phyloP scores from a whole-genome alignment of 2,888 invertebrate species.

The Cloeon dipterum region DNA sequence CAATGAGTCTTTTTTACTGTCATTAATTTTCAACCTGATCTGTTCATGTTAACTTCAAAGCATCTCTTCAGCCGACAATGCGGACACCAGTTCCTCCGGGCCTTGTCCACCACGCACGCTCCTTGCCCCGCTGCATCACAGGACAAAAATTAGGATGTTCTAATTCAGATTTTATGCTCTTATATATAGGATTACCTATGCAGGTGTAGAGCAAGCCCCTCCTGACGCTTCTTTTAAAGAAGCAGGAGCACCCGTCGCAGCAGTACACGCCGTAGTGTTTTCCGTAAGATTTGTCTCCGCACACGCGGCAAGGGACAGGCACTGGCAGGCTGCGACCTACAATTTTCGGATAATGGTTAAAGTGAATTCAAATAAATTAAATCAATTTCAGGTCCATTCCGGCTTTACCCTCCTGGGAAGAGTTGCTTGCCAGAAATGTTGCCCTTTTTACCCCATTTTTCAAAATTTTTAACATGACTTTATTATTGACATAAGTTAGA shows the following conservation, averaged over 20 bases:
- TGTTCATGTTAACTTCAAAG: slow-evolving; percentile 54
- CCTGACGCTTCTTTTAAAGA: slow-evolving; percentile 65
- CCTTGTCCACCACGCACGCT: slow-evolving; percentile 53
- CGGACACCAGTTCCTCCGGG: slow-evolving; percentile 70
- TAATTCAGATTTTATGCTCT: too few relatives aligned
- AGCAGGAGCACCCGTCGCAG: slow-evolving; percentile 77
- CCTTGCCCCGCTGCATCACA: slow-evolving; percentile 36
- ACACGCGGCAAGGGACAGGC: slow-evolving; percentile 49
- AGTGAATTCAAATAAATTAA: too few relatives aligned
- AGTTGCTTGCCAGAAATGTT: too few relatives aligned
- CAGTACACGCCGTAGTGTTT: slow-evolving; percentile 68
- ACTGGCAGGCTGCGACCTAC: slow-evolving; percentile 34
- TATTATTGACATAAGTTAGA: too few relatives aligned
- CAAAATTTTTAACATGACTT: too few relatives aligned
- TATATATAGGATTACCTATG: slow-evolving; percentile 33
- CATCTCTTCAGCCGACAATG: slow-evolving; percentile 60
- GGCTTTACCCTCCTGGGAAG: too few relatives aligned
- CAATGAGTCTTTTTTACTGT: too few relatives aligned
- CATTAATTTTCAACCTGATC: slow-evolving; percentile 27
- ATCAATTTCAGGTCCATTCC: neutral
- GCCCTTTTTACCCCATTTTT: too few relatives aligned
- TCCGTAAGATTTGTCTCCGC: slow-evolving; percentile 62
- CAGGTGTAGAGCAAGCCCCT: slow-evolving; percentile 49
- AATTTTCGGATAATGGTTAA: slow-evolving; percentile 1
- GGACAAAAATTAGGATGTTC: slow-evolving; percentile 1